phyloP scores from a whole-genome alignment of 2,113 vertebrate genomes.

The Solea solea region DNA sequence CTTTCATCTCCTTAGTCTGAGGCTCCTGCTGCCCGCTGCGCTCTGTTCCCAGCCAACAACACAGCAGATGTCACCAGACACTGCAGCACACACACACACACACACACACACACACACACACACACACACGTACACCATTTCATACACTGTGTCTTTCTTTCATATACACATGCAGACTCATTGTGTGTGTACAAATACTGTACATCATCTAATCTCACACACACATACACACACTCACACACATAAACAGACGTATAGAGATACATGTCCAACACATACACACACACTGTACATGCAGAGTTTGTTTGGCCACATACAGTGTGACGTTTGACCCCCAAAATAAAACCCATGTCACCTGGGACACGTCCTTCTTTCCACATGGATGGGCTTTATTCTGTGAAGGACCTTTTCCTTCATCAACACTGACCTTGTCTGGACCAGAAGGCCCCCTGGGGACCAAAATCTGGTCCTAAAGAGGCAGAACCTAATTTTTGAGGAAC shows the following conservation, averaged over 20 bases:
- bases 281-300: neutral
- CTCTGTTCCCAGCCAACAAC: constrained; percentile 63
- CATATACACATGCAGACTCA: constrained; percentile 13
- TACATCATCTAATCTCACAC: constrained; percentile 6
- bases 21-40: constrained; percentile 66
- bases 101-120: constrained; percentile 42
- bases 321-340: constrained; percentile 61
- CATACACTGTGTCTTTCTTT: constrained; percentile 17
- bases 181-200: no score
- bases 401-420: neutral
- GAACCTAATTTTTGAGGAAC: no score
- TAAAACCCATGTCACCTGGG: constrained; percentile 63
- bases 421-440: neutral
- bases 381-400: constrained; percentile 20
- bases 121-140: constrained; percentile 15
- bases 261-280: constrained; percentile 30
- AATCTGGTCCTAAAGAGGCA: no score
- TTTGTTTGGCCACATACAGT: constrained; percentile 65
- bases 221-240: constrained; percentile 9
- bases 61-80: constrained; percentile 74
- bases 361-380: constrained; percentile 44
- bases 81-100: constrained; percentile 31
- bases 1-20: constrained; percentile 77
- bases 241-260: constrained; percentile 29
- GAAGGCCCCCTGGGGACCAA: no score